These are phyloP conservation scores for Recurvirostra avosetta DNA, from an alignment of 2,113 vertebrate species.

Conservation along the genomic window DNA sequence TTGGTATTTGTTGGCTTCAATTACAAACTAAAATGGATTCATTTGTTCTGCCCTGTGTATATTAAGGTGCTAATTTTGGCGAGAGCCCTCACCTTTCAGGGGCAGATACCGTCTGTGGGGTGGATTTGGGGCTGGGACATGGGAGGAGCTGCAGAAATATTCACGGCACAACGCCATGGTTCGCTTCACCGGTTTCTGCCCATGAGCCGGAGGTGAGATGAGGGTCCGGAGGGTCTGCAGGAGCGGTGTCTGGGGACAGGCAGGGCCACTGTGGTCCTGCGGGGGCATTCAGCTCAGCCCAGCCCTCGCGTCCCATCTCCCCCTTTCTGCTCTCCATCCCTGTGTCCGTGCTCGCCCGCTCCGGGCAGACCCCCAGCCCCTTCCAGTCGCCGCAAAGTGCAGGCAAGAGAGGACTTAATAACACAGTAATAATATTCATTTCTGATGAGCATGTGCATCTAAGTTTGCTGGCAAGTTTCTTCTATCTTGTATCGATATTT, in stretches of 20 bases:
- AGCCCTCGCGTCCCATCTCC: neutral
- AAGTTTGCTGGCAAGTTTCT: neutral
- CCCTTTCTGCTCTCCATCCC: neutral
- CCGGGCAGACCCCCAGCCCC: neutral
- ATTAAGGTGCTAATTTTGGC: neutral
- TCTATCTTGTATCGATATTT: neutral
- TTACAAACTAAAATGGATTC: neutral
- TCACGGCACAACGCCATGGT: accelerated
- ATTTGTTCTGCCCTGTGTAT: neutral
- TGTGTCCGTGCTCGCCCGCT: neutral
- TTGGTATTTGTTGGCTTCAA: neutral
- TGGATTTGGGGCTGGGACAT: neutral
- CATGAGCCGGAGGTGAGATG: neutral
- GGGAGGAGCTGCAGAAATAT: too few relatives aligned
- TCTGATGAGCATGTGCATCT: too few relatives aligned
- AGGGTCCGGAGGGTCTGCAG: too few relatives aligned
- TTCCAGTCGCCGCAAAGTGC: neutral
- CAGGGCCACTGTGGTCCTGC: neutral
- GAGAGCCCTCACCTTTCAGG: neutral
- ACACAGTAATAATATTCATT: too few relatives aligned
- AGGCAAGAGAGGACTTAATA: too few relatives aligned
- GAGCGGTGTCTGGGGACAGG: neutral
- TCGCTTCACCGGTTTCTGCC: neutral
- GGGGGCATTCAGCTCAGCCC: neutral
- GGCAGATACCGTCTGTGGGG: too few relatives aligned